Percentiles rank a stretch among this genome's conserved stretches.
phyloP scores from a whole-genome alignment of 2,888 invertebrate genomes.

The Mimas tiliae region DNA sequence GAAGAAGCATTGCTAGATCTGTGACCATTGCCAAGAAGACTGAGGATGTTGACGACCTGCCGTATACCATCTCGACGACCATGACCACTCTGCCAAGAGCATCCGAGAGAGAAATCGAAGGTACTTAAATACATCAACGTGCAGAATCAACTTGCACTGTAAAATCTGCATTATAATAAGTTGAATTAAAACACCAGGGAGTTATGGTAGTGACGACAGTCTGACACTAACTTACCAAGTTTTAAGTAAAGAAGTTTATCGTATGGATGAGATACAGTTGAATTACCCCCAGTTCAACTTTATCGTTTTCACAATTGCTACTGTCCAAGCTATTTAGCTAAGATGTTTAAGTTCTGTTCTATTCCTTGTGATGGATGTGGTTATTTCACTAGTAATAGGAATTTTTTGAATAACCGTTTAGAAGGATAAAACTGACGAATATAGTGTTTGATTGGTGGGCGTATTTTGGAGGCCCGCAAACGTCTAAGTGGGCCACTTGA shows the following conservation, averaged over 20 bases:
- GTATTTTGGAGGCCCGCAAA: too few relatives aligned
- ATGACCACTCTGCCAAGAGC: too few relatives aligned
- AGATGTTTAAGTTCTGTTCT: neutral
- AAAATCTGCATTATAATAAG: neutral
- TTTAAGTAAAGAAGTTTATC: conserved; percentile 23
- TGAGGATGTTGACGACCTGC: too few relatives aligned
- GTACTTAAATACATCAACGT: neutral
- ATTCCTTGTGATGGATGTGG: neutral
- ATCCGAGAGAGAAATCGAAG: too few relatives aligned
- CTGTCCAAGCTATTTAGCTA: neutral
- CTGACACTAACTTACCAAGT: conserved; percentile 4
- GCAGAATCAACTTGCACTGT: neutral
- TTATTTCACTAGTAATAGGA: neutral
- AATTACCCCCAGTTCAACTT: neutral
- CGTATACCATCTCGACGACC: too few relatives aligned
- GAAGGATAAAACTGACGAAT: neutral
- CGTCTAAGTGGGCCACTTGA: too few relatives aligned
- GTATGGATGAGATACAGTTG: conserved; percentile 11
- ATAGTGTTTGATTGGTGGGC: too few relatives aligned
- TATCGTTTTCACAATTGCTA: conserved; percentile 11
- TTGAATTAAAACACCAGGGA: conserved; percentile 1
- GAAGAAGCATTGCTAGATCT: too few relatives aligned
- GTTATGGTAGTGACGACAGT: neutral
- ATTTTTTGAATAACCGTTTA: neutral
- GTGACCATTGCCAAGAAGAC: too few relatives aligned